phyloP scores from a whole-genome alignment of 2,113 vertebrate genomes.

The Miniopterus natalensis region DNA sequence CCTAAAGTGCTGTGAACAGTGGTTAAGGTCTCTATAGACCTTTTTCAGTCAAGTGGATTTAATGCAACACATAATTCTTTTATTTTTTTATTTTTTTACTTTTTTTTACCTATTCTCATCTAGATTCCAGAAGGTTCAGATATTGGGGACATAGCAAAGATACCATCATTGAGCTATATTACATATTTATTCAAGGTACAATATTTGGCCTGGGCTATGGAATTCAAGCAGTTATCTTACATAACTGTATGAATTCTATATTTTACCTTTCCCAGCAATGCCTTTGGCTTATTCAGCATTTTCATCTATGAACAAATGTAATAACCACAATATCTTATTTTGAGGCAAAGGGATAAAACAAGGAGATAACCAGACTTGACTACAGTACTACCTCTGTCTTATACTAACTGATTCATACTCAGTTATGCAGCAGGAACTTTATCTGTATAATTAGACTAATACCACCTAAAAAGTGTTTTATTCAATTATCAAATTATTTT shows the following conservation, averaged over 20 bases:
- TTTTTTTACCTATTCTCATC: background rate
- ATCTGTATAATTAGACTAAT: constrained; percentile 49
- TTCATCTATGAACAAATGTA: background rate
- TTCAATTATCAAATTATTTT: constrained; percentile 17
- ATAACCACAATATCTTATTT: constrained; percentile 44
- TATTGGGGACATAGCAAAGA: background rate
- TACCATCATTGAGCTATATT: background rate
- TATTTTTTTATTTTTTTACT: background rate
- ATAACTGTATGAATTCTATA: background rate
- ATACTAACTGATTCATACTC: background rate
- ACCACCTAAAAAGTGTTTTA: background rate
- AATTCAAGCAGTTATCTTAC: constrained; percentile 36
- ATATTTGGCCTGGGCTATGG: background rate
- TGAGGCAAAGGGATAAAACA: background rate
- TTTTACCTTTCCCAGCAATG: background rate
- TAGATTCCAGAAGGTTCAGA: background rate
- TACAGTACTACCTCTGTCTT: constrained; percentile 17
- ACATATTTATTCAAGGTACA: constrained; percentile 8
- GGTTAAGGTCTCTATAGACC: background rate
- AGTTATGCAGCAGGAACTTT: background rate
- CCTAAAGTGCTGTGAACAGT: background rate
- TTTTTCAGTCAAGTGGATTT: background rate
- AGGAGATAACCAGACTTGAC: background rate
- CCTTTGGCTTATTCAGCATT: constrained; percentile 39
- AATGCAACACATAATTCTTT: background rate